Base-by-base conservation (phyloP, 2,113 vertebrate genomes). In the Suricata suricatta region DNA sequence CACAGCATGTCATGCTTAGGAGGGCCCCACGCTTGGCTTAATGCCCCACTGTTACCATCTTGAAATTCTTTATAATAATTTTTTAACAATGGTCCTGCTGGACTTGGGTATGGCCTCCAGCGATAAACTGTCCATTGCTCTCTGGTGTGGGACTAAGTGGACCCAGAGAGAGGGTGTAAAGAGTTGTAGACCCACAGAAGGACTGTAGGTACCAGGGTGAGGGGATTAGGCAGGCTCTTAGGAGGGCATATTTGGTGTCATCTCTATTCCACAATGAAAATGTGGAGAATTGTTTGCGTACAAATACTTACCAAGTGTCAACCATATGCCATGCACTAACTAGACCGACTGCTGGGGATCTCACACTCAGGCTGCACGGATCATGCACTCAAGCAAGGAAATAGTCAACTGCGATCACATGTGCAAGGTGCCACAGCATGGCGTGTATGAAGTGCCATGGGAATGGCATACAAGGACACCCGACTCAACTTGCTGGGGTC, bases 381-480 rank as follows among this genome's bases (percentile, higher is more conserved):
- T 23, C 8, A 35, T 3, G 15, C 2, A 25, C 33, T 11, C 0
- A 1, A 52, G 66, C 13, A 38, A 19, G 33, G 25, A 74, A 6
- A 16, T 3, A 9, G 54, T 52, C 33, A 31, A 8, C 10, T 4
- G 12, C 11, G 31, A 2, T 83, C 60, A 72, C 4, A 0, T 11
- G 29, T 57, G 38, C n/a, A 10, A 35, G n/a, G 54, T 19, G 27
- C 27, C 38, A 9, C 9, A 11, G 21, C 16, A 12, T 8, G 25
- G 25, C 13, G 14, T 15, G 15, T 8, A 11, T 1, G 3, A 31
- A 3, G 19, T 12, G 41, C 16, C 6, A 0, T 8, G 9, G 33
- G 17, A 31, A 33, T 17, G 19, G 31, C 3, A 0, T 15, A 17
- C 41, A 31, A 33, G 71, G 10, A 12, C 4, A 14, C 38, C 38